Conservation (phyloP, 1,140 invertebrate genomes). For the Drosophila kikkawai region DNA sequence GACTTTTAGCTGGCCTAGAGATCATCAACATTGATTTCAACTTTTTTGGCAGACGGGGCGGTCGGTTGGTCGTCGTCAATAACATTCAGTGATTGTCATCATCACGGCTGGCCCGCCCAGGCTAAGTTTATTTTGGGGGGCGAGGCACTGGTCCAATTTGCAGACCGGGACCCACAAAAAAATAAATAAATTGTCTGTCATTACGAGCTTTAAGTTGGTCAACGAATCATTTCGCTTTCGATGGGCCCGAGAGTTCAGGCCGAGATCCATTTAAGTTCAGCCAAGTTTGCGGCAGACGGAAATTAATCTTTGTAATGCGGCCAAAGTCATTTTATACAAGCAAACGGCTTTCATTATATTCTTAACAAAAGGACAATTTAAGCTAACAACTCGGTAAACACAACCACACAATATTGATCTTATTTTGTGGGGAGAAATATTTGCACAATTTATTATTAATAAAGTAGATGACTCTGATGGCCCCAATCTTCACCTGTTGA, state of each 20-base stretch:
- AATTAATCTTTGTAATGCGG: conserved; percentile 43
- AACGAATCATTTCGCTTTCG: conserved; percentile 48
- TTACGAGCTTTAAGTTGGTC: conserved; percentile 64
- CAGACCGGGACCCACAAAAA: conserved; percentile 43
- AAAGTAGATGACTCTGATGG: background rate
- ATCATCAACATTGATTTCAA: conserved; percentile 80
- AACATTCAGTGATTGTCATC: conserved; percentile 55
- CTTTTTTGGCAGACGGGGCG: conserved; percentile 32
- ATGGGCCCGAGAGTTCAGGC: conserved; percentile 27
- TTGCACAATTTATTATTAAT: conserved; percentile 18
- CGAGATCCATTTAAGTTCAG: conserved; percentile 21
- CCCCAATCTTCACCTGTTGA: background rate
- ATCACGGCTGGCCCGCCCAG: conserved; percentile 43
- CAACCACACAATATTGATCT: conserved; percentile 3
- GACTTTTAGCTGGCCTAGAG: conserved; percentile 53
- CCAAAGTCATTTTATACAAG: conserved; percentile 4
- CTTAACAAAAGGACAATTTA: conserved; percentile 27
- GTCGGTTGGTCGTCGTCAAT: conserved; percentile 27
- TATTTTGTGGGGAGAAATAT: conserved; percentile 18
- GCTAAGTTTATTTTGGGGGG: conserved; percentile 45
- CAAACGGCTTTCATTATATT: conserved; percentile 21
- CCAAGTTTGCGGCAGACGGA: conserved; percentile 16
- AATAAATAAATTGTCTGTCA: conserved; percentile 74
- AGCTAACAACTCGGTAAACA: conserved; percentile 12
- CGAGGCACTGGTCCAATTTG: conserved; percentile 50